Evolutionary conservation across 2,113 vertebrate genomes (phyloP).

Genomic region (Atrichornis clamosus): DNA sequence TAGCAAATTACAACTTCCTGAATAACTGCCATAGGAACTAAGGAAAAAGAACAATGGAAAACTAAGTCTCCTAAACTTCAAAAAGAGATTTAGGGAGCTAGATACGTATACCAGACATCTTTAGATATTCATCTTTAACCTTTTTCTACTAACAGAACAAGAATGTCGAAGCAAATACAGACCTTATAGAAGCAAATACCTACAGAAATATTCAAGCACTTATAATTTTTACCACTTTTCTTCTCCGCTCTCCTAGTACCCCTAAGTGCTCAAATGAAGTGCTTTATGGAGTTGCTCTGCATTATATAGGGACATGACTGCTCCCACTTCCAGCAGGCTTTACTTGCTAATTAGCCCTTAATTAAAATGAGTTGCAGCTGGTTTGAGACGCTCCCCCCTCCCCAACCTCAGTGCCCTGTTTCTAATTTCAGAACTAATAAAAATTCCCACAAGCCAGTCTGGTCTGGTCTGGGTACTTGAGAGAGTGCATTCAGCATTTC

Average conservation of each 20-base stretch:
- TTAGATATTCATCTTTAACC: rapidly evolving
- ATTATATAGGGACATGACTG: neutral
- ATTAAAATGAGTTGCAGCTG: conserved; percentile 63
- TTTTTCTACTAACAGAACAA: neutral
- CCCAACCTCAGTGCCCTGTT: conserved; percentile 3
- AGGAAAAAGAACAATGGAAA: rapidly evolving
- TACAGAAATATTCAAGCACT: rapidly evolving
- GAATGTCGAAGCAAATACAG: neutral
- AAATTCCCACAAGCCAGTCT: neutral
- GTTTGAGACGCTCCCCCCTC: conserved; percentile 25
- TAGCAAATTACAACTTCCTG: neutral
- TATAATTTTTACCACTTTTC: neutral
- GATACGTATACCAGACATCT: neutral
- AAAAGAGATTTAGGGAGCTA: neutral
- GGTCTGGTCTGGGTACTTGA: neutral
- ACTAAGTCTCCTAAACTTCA: neutral
- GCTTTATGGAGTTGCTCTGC: neutral
- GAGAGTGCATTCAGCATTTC: neutral
- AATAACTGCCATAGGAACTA: neutral
- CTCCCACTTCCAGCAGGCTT: neutral
- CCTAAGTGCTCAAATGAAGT: neutral
- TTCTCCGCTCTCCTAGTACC: neutral
- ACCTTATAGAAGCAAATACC: neutral
- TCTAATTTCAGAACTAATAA: conserved; percentile 43
- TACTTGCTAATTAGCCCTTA: conserved; percentile 37